phyloP scores from a whole-genome alignment of 2,113 vertebrate species.

The Orthonyx spaldingii region DNA sequence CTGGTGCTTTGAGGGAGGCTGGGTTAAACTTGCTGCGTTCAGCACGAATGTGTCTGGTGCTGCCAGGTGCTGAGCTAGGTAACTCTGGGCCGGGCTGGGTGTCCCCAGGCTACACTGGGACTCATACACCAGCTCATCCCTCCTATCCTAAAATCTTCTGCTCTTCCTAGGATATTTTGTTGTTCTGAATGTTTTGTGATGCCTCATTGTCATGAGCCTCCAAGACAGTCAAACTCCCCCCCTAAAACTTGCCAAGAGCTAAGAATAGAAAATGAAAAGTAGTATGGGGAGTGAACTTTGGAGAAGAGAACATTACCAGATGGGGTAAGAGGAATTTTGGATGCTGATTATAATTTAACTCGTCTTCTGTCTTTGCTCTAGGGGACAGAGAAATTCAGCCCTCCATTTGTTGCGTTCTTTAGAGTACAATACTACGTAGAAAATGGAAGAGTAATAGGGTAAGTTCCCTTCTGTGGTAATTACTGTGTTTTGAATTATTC shows the following conservation, averaged over 20 bases:
- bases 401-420: conserved; percentile 82
- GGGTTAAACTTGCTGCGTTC: background rate
- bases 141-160: background rate
- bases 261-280: background rate
- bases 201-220: background rate
- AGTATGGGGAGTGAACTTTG: background rate
- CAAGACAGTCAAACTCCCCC: background rate
- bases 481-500: background rate
- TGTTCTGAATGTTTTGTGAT: background rate
- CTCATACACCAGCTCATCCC: background rate
- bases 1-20: background rate
- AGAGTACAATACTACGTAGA: conserved; percentile 88
- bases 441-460: conserved; percentile 87
- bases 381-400: conserved; percentile 70
- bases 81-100: background rate
- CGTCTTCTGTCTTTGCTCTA: conserved; percentile 25
- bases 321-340: background rate
- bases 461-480: background rate
- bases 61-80: conserved; percentile 27
- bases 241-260: background rate
- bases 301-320: background rate
- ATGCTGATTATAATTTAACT: background rate
- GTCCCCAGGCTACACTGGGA: background rate
- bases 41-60: background rate
- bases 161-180: background rate